Evolutionary conservation across 2,888 invertebrate species (phyloP).

Genomic region (Eumacrocentrus americanus): DNA sequence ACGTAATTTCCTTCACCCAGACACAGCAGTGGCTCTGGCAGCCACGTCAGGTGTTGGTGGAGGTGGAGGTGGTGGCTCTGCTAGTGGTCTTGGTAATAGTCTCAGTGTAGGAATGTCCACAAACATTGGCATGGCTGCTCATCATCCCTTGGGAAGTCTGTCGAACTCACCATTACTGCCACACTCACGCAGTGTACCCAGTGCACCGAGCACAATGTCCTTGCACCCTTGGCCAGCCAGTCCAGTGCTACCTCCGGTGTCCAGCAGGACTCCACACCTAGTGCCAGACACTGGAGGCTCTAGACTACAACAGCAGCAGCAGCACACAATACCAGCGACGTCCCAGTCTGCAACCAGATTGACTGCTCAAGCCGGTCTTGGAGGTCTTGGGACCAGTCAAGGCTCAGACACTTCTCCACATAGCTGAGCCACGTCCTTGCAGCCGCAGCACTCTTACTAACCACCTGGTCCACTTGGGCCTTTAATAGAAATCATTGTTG

Average conservation of each 20-base stretch:
- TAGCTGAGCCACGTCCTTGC: conserved; percentile 61
- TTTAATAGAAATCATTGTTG: conserved; percentile 1
- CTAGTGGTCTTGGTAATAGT: conserved; percentile 49
- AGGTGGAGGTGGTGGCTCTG: conserved; percentile 63
- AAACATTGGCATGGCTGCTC: conserved; percentile 46
- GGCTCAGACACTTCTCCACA: conserved; percentile 58
- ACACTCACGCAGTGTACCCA: conserved; percentile 66
- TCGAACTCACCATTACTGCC: conserved; percentile 56
- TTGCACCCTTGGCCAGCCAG: conserved; percentile 81
- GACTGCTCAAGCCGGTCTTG: conserved; percentile 55
- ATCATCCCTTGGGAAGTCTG: conserved; percentile 52
- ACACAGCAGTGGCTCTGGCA: conserved; percentile 72
- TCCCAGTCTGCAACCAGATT: conserved; percentile 55
- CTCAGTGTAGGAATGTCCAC: conserved; percentile 45
- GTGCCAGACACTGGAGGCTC: conserved; percentile 70
- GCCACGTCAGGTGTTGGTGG: conserved; percentile 62
- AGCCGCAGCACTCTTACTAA: conserved; percentile 61
- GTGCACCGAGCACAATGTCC: conserved; percentile 66
- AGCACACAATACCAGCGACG: conserved; percentile 39
- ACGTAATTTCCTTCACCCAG: conserved; percentile 86
- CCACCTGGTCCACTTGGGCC: conserved; percentile 25
- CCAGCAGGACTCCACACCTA: conserved; percentile 74
- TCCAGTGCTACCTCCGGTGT: conserved; percentile 75
- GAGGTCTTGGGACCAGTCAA: conserved; percentile 57
- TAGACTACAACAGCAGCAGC: conserved; percentile 26